Base-by-base conservation (phyloP, 2,888 invertebrate genomes). In the Zele albiditarsus region DNA sequence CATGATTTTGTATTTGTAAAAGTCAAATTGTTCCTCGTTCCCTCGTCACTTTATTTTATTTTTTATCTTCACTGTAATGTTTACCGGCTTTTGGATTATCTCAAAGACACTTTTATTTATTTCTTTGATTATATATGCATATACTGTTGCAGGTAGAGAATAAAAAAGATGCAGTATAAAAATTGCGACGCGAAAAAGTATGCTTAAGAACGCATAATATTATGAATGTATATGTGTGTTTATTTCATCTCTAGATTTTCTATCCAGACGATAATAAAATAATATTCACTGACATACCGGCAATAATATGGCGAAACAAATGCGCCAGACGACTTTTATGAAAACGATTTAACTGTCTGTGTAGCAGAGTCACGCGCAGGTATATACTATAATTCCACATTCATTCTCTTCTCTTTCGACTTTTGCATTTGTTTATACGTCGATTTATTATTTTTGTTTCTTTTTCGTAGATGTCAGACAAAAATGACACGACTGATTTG, bases 251-350 rank as follows among this genome's bases (percentile, higher is more conserved):
- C 42, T 10, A 4, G n/a, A 53, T 53, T 53, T 53, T n/a, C 53
- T 53, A 53, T 53, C 53, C 53, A 83, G 82, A 85, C 81, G 83
- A 75, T 83, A 85, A 84, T 86, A 84, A 86, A 86, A 85, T 85
- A 82, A 84, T 83, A 82, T 82, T 80, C 80, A 79, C 78, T 74
- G 77, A 79, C 76, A 66, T 75, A 79, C 76, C 80, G 83, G 85
- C 85, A 88, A 89, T 89, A 89, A 89, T 85, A 85, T 89, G 81
- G 84, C 78, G 77, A 84, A 89, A 89, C 87, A 86, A 88, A 89
- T 89, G 89, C 86, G 84, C 89, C 89, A 89, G 89, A 89, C 89
- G 89, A 89, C 89, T 88, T 89, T 89, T 89, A 89, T 89, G 88
- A 81, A 87, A 88, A 86, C 83, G 83, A 81, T 84, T 78, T 20